Conservation (phyloP, 2,888 invertebrate species). For the Erebia ligea region DNA sequence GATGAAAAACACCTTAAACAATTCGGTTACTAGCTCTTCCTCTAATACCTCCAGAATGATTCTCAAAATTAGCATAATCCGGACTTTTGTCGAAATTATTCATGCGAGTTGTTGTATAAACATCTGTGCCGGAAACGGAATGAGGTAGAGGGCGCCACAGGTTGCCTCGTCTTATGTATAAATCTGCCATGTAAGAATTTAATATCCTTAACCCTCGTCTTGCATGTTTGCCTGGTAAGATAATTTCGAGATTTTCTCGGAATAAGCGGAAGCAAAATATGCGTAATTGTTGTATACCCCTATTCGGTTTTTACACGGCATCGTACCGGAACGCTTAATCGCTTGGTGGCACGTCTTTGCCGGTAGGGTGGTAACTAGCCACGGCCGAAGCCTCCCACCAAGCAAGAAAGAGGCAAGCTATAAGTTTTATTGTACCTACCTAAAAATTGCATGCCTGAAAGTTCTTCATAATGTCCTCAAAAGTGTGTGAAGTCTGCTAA, state of each 20-base stretch:
- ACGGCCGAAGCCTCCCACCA: too few relatives aligned
- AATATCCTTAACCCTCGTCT: constrained; percentile 25
- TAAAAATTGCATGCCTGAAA: too few relatives aligned
- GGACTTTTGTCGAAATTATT: constrained; percentile 60
- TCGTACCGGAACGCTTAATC: too few relatives aligned
- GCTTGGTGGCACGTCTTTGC: too few relatives aligned
- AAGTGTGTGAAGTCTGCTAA: too few relatives aligned
- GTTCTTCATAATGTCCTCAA: too few relatives aligned
- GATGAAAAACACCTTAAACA: neutral
- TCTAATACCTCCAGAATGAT: constrained; percentile 28
- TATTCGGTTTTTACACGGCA: too few relatives aligned
- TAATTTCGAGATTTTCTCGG: constrained; percentile 5
- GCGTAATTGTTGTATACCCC: too few relatives aligned
- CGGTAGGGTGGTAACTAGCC: too few relatives aligned
- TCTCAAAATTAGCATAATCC: constrained; percentile 66
- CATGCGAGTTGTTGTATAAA: constrained; percentile 34
- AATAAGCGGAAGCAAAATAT: neutral
- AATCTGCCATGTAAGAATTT: constrained; percentile 30
- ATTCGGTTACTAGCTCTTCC: neutral
- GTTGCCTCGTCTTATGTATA: constrained; percentile 28
- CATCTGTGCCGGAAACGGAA: constrained; percentile 33
- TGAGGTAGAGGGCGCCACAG: constrained; percentile 29
- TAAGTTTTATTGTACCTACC: too few relatives aligned
- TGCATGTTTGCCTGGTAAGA: constrained; percentile 17
- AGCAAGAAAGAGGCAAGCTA: too few relatives aligned